phyloP scores from a whole-genome alignment of 2,888 invertebrate species.

The Tridacna gigas region DNA sequence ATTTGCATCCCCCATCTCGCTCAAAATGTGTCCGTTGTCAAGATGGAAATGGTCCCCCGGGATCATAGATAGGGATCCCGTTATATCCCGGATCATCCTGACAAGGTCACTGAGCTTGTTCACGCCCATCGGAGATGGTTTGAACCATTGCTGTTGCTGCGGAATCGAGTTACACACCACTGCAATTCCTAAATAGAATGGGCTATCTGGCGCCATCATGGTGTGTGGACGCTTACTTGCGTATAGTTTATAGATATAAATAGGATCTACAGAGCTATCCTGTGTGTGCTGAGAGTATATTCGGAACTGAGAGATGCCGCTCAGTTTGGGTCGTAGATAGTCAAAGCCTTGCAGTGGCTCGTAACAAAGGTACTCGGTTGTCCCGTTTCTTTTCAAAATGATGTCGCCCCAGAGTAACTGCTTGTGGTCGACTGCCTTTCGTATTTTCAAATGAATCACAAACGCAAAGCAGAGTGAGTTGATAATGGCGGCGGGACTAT shows the following conservation, averaged over 20 bases:
- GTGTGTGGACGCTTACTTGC: constrained; percentile 72
- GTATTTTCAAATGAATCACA: constrained; percentile 75
- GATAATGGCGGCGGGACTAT: constrained; percentile 77
- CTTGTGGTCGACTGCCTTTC: constrained; percentile 79
- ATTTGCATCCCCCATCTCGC: too few relatives aligned
- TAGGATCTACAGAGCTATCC: constrained; percentile 73
- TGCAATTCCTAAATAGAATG: constrained; percentile 78
- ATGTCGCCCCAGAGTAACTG: constrained; percentile 80
- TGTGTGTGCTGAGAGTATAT: constrained; percentile 54
- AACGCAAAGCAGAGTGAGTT: constrained; percentile 78
- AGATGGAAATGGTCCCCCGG: background rate
- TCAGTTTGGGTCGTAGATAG: constrained; percentile 44
- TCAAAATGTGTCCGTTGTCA: background rate
- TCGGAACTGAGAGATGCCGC: constrained; percentile 44
- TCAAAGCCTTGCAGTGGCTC: constrained; percentile 60
- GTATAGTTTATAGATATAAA: constrained; percentile 78
- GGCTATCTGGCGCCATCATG: constrained; percentile 74
- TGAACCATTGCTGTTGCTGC: constrained; percentile 75
- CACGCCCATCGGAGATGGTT: constrained; percentile 78
- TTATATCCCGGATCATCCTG: constrained; percentile 77
- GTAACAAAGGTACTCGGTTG: constrained; percentile 74
- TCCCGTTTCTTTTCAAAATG: constrained; percentile 67
- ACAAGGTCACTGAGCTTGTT: constrained; percentile 80
- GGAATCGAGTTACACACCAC: constrained; percentile 64
- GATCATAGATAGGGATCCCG: constrained; percentile 65